Percentiles rank a stretch among this genome's conserved stretches.
Conservation (phyloP, 2,113 vertebrate genomes). For the Anhinga anhinga region DNA sequence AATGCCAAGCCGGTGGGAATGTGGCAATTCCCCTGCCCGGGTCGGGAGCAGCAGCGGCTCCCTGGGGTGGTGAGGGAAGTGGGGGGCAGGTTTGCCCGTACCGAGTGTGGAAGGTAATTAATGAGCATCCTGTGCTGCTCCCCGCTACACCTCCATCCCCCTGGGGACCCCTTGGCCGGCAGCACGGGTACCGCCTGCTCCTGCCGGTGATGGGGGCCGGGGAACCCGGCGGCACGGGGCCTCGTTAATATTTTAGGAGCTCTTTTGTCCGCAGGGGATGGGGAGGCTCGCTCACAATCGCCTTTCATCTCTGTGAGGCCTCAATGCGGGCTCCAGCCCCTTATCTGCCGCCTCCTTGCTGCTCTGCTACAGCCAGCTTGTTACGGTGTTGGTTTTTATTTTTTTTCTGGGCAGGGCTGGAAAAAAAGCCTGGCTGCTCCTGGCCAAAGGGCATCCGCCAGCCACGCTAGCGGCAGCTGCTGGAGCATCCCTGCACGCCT, state of each 20-base stretch:
- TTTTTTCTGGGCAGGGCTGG: background rate
- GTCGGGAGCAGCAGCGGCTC: background rate
- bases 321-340: background rate
- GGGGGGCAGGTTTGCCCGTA: background rate
- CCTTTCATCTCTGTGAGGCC: slow-evolving; percentile 60
- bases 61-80: background rate
- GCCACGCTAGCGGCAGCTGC: background rate
- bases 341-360: slow-evolving; percentile 26
- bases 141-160: background rate
- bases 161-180: background rate
- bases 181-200: background rate
- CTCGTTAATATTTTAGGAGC: slow-evolving; percentile 66
- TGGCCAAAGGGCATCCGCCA: slow-evolving; percentile 3
- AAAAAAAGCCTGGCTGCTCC: background rate
- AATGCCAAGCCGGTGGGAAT: background rate
- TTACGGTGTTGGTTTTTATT: background rate
- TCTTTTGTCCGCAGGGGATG: slow-evolving; percentile 47
- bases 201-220: background rate
- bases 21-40: background rate
- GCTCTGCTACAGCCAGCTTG: background rate
- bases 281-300: slow-evolving; percentile 6
- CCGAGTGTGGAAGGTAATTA: background rate
- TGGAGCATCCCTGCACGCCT: background rate
- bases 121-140: background rate
- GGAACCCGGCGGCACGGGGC: slow-evolving; percentile 1